These are phyloP conservation scores for Ctenopoma kingsleyae DNA, from an alignment of 2,797 vertebrate species.

Conservation along the genomic window DNA sequence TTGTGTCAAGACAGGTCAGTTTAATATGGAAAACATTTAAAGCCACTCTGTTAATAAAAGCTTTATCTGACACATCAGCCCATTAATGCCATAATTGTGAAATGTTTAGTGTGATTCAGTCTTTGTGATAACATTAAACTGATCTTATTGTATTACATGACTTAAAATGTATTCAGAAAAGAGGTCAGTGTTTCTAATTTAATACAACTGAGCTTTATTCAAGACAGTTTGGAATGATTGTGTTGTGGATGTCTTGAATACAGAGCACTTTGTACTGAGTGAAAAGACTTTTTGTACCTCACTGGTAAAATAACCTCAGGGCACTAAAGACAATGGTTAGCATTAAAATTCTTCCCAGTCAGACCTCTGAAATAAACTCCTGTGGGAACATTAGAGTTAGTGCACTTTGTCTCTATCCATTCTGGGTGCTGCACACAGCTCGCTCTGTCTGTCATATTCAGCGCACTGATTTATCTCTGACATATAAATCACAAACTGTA, in stretches of 20 bases:
- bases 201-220: slow-evolving; percentile 4
- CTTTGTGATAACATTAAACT: slow-evolving; percentile 20
- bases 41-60: slow-evolving; percentile 40
- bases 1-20: slow-evolving; percentile 8
- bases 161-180: slow-evolving; percentile 29
- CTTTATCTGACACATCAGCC: slow-evolving; percentile 37
- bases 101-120: slow-evolving; percentile 31
- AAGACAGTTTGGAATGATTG: background rate
- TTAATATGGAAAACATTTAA: slow-evolving; percentile 43
- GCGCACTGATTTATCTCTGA: slow-evolving; percentile 77
- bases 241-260: slow-evolving; percentile 13
- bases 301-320: slow-evolving; percentile 25
- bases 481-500: slow-evolving; percentile 75
- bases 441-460: slow-evolving; percentile 53
- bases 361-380: slow-evolving; percentile 28
- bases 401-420: slow-evolving; percentile 29
- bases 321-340: slow-evolving; percentile 6
- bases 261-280: background rate
- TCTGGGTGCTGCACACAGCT: slow-evolving; percentile 37
- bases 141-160: slow-evolving; percentile 19
- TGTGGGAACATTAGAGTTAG: slow-evolving; percentile 27
- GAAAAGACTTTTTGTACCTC: slow-evolving; percentile 6
- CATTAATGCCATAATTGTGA: slow-evolving; percentile 40
- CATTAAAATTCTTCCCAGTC: slow-evolving; percentile 15
- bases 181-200: slow-evolving; percentile 14